Conservation (phyloP, 2,888 invertebrate species). For the Rhodophaea formosa region DNA sequence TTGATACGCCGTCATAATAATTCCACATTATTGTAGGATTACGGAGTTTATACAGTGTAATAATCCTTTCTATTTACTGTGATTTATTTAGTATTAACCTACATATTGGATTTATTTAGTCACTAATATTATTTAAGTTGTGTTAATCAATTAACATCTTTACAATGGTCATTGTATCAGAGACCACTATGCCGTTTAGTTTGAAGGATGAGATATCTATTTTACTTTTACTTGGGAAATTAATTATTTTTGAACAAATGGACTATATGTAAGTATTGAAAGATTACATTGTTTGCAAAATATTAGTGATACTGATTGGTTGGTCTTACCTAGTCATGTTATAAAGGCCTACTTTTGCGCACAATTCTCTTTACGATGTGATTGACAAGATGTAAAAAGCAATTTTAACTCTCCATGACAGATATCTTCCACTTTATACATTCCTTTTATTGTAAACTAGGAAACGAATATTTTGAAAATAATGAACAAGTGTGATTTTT, state of each 20-base stretch:
- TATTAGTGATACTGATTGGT: slow-evolving; percentile 26
- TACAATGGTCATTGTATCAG: slow-evolving; percentile 7
- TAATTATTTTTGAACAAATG: slow-evolving; percentile 7
- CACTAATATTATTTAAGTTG: slow-evolving; percentile 36
- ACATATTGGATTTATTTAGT: slow-evolving; percentile 48
- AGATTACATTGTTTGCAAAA: background rate
- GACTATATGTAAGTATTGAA: background rate
- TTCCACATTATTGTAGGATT: slow-evolving; percentile 47
- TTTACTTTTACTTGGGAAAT: slow-evolving; percentile 7
- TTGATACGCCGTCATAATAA: slow-evolving; percentile 53
- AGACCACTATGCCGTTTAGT: slow-evolving; percentile 7
- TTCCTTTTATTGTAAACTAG: slow-evolving; percentile 64
- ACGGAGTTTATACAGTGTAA: slow-evolving; percentile 36
- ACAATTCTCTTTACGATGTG: slow-evolving; percentile 54
- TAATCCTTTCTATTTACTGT: slow-evolving; percentile 66
- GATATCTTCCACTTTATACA: slow-evolving; percentile 69
- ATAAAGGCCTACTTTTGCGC: slow-evolving; percentile 72
- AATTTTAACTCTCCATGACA: slow-evolving; percentile 31
- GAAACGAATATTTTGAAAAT: slow-evolving; percentile 45
- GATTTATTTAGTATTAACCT: slow-evolving; percentile 66
- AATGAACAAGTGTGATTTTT: slow-evolving; percentile 64
- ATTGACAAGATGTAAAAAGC: slow-evolving; percentile 5
- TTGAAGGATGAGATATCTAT: background rate
- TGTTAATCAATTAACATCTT: slow-evolving; percentile 9
- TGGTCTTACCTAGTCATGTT: slow-evolving; percentile 75